Conservation (phyloP, 1,140 invertebrate genomes). For the Zaprionus ornatus region DNA sequence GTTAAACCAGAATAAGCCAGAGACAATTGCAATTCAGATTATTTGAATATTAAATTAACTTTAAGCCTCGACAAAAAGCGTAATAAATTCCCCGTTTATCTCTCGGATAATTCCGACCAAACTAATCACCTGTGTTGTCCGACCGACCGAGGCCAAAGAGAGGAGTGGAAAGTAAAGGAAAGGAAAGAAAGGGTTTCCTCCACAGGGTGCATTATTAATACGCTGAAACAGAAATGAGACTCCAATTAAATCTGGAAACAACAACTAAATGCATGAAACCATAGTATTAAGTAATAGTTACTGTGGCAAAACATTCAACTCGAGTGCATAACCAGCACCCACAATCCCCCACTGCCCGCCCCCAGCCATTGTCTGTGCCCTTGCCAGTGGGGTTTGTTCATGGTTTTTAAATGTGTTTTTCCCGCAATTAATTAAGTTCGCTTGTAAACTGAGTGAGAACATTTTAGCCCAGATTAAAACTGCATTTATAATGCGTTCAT, state of each 20-base stretch:
- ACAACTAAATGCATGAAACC: background rate
- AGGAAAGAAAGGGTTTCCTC: too few relatives aligned
- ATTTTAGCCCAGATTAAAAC: conserved; percentile 46
- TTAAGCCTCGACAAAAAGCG: conserved; percentile 1
- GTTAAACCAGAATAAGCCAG: background rate
- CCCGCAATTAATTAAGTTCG: conserved; percentile 48
- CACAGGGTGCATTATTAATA: conserved; percentile 38
- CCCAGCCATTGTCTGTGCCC: background rate
- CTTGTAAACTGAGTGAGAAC: conserved; percentile 32
- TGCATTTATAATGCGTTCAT: conserved; percentile 32
- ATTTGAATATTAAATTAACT: conserved; percentile 8
- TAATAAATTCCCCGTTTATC: conserved; percentile 19
- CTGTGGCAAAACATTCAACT: background rate
- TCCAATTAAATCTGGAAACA: conserved; percentile 33
- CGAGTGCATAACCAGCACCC: background rate
- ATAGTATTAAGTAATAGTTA: background rate
- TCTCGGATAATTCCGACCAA: conserved; percentile 21
- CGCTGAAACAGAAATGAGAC: conserved; percentile 36
- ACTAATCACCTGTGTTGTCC: conserved; percentile 33
- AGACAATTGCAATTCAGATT: conserved; percentile 2
- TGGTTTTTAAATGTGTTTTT: conserved; percentile 22
- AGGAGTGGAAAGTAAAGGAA: too few relatives aligned
- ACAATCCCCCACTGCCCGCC: background rate
- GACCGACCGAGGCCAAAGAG: background rate
- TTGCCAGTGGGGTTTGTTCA: background rate